phyloP scores from a whole-genome alignment of 2,113 vertebrate genomes.

The Dipodomys merriami region DNA sequence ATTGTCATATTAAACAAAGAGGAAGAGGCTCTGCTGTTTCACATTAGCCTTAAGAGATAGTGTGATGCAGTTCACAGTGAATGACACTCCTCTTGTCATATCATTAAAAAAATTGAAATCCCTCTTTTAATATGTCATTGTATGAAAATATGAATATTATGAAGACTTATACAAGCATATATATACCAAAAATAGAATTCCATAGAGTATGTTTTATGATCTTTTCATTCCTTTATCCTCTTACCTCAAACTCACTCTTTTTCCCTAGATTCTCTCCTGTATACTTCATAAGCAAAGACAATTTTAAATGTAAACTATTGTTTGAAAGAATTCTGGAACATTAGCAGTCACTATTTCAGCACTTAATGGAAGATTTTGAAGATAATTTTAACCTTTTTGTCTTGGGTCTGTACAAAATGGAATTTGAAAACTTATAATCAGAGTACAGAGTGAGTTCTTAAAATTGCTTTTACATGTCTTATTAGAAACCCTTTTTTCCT shows the following conservation, averaged over 20 bases:
- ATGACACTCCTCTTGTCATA: neutral
- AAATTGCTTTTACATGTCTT: conserved; percentile 40
- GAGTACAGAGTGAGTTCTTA: no score
- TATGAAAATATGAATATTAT: neutral
- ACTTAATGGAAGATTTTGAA: conserved; percentile 55
- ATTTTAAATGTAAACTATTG: neutral
- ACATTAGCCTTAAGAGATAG: neutral
- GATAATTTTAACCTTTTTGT: conserved; percentile 69
- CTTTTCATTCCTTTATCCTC: neutral
- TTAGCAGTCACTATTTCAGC: conserved; percentile 39
- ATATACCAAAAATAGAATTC: neutral
- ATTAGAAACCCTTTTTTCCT: conserved; percentile 47
- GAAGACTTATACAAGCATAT: neutral
- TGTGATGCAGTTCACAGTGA: neutral
- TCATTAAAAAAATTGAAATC: neutral
- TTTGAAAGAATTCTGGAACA: conserved; percentile 14
- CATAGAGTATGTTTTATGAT: neutral
- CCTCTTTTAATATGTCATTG: neutral
- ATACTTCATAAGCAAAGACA: neutral
- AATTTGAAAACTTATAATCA: no score
- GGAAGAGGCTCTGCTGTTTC: neutral
- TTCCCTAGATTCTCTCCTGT: neutral
- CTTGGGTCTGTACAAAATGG: neutral
- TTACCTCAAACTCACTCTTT: neutral
- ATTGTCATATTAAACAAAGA: neutral